Evolutionary conservation across 2,888 invertebrate species (phyloP).

Genomic region (Nephrotoma flavescens): DNA sequence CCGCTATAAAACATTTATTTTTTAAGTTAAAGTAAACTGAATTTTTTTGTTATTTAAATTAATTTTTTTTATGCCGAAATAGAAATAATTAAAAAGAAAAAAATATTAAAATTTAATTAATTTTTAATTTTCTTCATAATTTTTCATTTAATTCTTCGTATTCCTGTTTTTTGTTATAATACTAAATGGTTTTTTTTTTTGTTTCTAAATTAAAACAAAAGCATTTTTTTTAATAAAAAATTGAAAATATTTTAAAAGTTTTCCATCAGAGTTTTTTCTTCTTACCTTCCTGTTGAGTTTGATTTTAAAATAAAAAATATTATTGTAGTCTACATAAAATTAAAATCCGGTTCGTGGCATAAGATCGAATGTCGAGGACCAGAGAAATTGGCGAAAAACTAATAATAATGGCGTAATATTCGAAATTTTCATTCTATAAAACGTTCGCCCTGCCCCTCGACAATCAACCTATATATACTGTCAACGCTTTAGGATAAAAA

Average conservation of each 20-base stretch:
- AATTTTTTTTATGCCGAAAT: not conserved
- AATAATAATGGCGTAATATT: too few species aligned
- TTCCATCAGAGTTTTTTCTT: not conserved
- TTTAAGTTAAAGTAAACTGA: not conserved
- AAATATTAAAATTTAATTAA: not conserved
- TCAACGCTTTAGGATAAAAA: too few species aligned
- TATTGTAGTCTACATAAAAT: too few species aligned
- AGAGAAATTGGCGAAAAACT: not conserved
- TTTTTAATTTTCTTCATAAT: not conserved
- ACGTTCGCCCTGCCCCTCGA: too few species aligned
- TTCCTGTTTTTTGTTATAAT: not conserved
- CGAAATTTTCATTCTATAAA: too few species aligned
- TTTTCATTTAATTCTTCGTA: not conserved
- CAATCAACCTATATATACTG: too few species aligned
- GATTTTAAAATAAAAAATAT: not conserved
- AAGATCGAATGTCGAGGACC: not conserved
- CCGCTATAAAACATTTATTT: not conserved
- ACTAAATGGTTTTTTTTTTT: not conserved
- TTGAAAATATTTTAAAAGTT: not conserved
- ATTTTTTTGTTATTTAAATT: not conserved
- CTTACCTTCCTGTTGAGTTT: not conserved
- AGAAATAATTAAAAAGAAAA: not conserved
- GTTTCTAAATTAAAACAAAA: not conserved
- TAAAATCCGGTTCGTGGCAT: not conserved
- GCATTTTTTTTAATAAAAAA: not conserved